Base-by-base conservation (phyloP, 2,888 invertebrate genomes). In the Argyra leucocephala region DNA sequence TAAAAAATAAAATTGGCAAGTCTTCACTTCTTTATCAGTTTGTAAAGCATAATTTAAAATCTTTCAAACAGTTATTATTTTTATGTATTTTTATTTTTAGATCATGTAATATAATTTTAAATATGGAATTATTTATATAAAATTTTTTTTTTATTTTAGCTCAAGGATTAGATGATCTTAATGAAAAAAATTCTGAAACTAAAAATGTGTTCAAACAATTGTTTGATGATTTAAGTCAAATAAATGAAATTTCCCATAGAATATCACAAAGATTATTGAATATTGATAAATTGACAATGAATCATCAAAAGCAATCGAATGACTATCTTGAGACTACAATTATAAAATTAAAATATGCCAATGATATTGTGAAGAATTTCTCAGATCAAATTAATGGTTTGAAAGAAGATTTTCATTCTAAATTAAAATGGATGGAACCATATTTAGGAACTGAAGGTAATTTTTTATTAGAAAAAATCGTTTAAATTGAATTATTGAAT, bases 191-290 rank as follows among this genome's bases (percentile, higher is more conserved):
- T 18, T 70, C 73, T 18, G 81, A 81, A 66, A 82, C 81, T 64
- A 76, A 79, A 68, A 71, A 78, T 22, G 83, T 83, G 73, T 85
- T 86, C 72, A 73, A 80, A 58, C 82, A 83, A 70, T 73, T 87
- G 24, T 73, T 85, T 18, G 72, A 80, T 5, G 85, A 86, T 74
- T 76, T 86, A 60, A 75, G 80, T 21, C 73, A 74, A 23, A 83
- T 87, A 69, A 83, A 85, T 69, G 74, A 80, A 61, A 83, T 48
- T 76, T 79, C 18, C 71, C 76, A 66, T 74, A 81, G 60, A 78
- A 84, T 26, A 69, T 83, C 24, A 70, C 74, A 36, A 22, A 60
- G 60, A n/a, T 37, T 68, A 24, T 65, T 65, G 10, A 23, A 65
- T 24, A 64, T 63, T 12, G 64, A 61, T 57, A 37, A 61, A 24